These are phyloP conservation scores for Parthenolecanium corni DNA, from an alignment of 2,888 invertebrate genomes.

Conservation along the genomic window DNA sequence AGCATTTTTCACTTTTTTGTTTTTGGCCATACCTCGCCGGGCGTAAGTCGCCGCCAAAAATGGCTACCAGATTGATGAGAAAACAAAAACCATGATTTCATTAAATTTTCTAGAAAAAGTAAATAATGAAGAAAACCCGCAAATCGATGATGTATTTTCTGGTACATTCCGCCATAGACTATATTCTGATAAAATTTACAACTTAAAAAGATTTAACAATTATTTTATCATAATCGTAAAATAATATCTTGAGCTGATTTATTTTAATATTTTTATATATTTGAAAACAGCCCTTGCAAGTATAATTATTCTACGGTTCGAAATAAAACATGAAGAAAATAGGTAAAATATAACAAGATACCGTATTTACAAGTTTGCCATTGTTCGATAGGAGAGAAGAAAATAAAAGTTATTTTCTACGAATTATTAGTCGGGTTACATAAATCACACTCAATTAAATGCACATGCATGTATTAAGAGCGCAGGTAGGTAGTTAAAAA, in stretches of 20 bases:
- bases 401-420: constrained; percentile 3
- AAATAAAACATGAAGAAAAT: not conserved
- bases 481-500: constrained; percentile 6
- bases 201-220: constrained; percentile 23
- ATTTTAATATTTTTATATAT: not conserved
- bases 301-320: not conserved
- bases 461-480: not conserved
- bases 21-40: too few species aligned
- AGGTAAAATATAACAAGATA: not conserved
- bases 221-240: not conserved
- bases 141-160: not conserved
- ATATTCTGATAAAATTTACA: constrained; percentile 18
- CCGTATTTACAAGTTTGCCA: constrained; percentile 17
- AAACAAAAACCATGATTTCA: too few species aligned
- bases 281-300: not conserved
- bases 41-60: too few species aligned
- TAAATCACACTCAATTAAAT: constrained; percentile 3
- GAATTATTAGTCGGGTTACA: constrained; percentile 18
- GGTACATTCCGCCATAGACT: constrained; percentile 14
- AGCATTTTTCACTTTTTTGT: too few species aligned
- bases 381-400: constrained; percentile 4
- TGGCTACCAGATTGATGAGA: too few species aligned
- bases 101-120: too few species aligned
- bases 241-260: not conserved
- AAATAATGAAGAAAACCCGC: not conserved